Evolutionary conservation across 2,888 invertebrate genomes (phyloP).

Genomic region (Flexamia atlantica): DNA sequence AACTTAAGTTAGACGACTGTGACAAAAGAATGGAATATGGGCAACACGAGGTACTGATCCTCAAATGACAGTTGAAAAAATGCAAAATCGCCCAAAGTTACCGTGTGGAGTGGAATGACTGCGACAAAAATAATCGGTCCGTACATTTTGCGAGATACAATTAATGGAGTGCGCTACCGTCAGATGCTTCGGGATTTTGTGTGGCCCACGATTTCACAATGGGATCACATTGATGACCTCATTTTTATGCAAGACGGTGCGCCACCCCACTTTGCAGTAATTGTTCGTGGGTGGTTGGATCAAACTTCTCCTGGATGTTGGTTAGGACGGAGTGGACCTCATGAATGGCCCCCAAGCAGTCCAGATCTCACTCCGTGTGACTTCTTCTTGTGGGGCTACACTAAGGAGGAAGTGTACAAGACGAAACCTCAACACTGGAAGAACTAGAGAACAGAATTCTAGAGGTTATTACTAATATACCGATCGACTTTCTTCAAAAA

Average conservation of each 20-base stretch:
- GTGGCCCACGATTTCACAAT: constrained; percentile 18
- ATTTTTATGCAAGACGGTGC: constrained; percentile 56
- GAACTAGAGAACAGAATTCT: constrained; percentile 38
- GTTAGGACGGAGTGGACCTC: constrained; percentile 14
- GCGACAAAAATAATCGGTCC: constrained; percentile 2
- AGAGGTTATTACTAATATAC: constrained; percentile 7
- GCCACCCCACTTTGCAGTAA: constrained; percentile 22
- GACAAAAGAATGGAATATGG: constrained; percentile 24
- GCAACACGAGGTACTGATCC: neutral
- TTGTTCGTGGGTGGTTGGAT: too few species aligned
- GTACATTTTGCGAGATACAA: constrained; percentile 1
- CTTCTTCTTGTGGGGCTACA: constrained; percentile 29
- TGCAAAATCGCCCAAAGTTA: constrained; percentile 30
- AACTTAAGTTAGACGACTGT: neutral
- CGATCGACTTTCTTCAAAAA: neutral
- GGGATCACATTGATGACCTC: constrained; percentile 29
- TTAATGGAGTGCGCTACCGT: constrained; percentile 41
- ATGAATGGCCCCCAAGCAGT: too few species aligned
- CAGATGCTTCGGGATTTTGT: constrained; percentile 13
- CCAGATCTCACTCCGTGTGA: neutral
- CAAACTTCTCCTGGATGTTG: too few species aligned
- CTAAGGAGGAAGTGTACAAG: constrained; percentile 29
- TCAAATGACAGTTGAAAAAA: constrained; percentile 1
- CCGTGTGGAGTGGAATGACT: constrained; percentile 6
- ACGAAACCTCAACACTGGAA: constrained; percentile 10